These are phyloP conservation scores for Carposina sasakii DNA, from an alignment of 1,140 invertebrate species.

Conservation along the genomic window DNA sequence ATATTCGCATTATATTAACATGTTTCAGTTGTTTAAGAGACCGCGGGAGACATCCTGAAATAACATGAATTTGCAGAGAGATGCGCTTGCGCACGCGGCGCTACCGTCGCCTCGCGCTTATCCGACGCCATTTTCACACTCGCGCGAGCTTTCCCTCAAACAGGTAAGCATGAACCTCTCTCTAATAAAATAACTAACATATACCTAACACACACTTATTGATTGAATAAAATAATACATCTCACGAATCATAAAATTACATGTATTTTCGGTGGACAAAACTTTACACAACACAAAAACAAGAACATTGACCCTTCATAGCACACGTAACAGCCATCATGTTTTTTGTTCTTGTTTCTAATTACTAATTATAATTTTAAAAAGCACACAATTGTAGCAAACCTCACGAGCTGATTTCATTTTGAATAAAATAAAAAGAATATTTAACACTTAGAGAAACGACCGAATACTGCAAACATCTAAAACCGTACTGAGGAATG, in stretches of 20 bases:
- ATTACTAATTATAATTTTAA: conserved; percentile 41
- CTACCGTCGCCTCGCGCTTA: conserved; percentile 52
- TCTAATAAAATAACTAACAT: conserved; percentile 22
- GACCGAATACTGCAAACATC: conserved; percentile 50
- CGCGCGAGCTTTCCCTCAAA: conserved; percentile 61
- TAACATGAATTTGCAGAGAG: conserved; percentile 63
- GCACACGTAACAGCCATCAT: conserved; percentile 66
- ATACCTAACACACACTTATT: too few relatives aligned
- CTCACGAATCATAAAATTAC: too few relatives aligned
- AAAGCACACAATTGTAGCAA: conserved; percentile 23
- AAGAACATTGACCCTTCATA: conserved; percentile 62
- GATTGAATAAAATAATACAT: too few relatives aligned
- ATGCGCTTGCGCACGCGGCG: conserved; percentile 53
- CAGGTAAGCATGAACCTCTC: conserved; percentile 50
- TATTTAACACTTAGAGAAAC: conserved; percentile 9
- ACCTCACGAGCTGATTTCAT: conserved; percentile 9
- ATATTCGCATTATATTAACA: too few relatives aligned
- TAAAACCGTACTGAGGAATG: conserved; percentile 60
- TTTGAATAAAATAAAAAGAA: conserved; percentile 9
- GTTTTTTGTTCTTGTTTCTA: conserved; percentile 61
- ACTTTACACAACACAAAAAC: conserved; percentile 30
- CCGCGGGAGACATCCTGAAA: conserved; percentile 71
- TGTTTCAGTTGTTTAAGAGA: conserved; percentile 65
- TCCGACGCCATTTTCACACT: conserved; percentile 68
- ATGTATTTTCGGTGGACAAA: too few relatives aligned